Evolutionary conservation across 2,888 invertebrate species (phyloP), one percentile per base, ranked within the genome.

Genomic region (Pseudoips prasinana): DNA sequence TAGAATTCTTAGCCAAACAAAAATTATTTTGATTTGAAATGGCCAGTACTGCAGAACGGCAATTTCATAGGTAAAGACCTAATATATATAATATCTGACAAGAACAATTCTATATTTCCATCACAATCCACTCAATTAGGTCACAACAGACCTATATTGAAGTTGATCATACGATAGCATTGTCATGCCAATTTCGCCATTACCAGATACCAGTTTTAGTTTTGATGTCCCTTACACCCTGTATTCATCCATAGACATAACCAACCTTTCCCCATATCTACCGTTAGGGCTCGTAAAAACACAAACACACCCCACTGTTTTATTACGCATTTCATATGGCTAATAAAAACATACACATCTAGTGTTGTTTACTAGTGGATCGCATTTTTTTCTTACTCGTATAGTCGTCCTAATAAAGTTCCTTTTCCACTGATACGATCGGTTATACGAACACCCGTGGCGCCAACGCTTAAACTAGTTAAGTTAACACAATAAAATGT

Each of bases 401-500:
- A 47, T 20, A 20, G 29, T 28, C 31, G 19, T 37, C 25, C 31
- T 28, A 37, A 48, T 53, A 54, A 47, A 46, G 45, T 34, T 35
- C 26, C 26, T 46, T 48, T 48, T 35, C 23, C 23, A 35, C 22
- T 30, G 32, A 18, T 25, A 27, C 25, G 20, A 43, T 27, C 14
- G 14, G 14, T 29, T 23, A 37, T 37, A 52, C 39, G 57, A 65
- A 69, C 76, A 71, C 79, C 81, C 79, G 67, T 55, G 72, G 75
- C 70, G 80, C 60, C 66, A 66, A 69, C 69, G 70, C 59, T 62
- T 79, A 73, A 79, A 76, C 69, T 78, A 79, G 80, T 84, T 79
- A 83, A 79, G 80, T 84, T 79, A 83, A 86, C 81, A 84, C 78
- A 85, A 86, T 88, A 86, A 85, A 87, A 81, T 69, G 79, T 74